Conservation (phyloP, 2,113 vertebrate genomes). For the Ophthalmolycus amberensis region DNA sequence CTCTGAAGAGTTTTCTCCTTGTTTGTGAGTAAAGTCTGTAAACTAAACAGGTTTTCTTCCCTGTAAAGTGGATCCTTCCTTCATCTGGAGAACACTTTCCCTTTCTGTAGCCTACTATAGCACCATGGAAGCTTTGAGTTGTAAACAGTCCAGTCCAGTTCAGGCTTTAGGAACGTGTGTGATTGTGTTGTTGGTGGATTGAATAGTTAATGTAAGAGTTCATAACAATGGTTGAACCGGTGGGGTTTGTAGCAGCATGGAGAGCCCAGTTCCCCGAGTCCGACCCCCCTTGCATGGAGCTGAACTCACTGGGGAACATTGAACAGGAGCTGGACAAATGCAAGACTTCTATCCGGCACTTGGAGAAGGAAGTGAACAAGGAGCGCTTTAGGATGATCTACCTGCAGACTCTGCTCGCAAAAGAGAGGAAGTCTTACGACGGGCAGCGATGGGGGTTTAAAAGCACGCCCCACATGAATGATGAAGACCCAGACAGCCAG, state of each 20-base stretch:
- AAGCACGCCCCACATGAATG: conserved; percentile 78
- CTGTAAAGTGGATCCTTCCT: conserved; percentile 31
- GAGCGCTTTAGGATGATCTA: conserved; percentile 99
- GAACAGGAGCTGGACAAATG: conserved; percentile 96
- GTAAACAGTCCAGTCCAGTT: conserved; percentile 6
- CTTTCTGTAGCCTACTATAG: not conserved
- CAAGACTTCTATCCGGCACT: conserved; percentile 90
- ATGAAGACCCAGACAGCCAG: conserved; percentile 69
- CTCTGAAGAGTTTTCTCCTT: conserved; percentile 12
- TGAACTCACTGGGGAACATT: conserved; percentile 91
- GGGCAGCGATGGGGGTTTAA: conserved; percentile 95
- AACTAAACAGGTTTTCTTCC: not conserved
- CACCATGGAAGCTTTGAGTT: conserved; percentile 48
- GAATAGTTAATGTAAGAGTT: conserved; percentile 32
- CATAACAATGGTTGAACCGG: conserved; percentile 93
- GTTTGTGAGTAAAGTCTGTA: conserved; percentile 52
- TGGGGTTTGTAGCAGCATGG: conserved; percentile 98
- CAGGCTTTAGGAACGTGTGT: conserved; percentile 13
- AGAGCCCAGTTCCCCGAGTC: conserved; percentile 96
- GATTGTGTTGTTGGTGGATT: conserved; percentile 31
- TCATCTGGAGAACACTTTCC: not conserved
- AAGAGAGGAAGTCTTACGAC: conserved; percentile 96
- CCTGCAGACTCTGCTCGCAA: conserved; percentile 96
- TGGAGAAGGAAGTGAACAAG: conserved; percentile 98
- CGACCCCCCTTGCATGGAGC: conserved; percentile 95